Evolutionary conservation across 2,888 invertebrate species (phyloP), one percentile per base, ranked within the genome.

Genomic region (Notodonta ziczac): DNA sequence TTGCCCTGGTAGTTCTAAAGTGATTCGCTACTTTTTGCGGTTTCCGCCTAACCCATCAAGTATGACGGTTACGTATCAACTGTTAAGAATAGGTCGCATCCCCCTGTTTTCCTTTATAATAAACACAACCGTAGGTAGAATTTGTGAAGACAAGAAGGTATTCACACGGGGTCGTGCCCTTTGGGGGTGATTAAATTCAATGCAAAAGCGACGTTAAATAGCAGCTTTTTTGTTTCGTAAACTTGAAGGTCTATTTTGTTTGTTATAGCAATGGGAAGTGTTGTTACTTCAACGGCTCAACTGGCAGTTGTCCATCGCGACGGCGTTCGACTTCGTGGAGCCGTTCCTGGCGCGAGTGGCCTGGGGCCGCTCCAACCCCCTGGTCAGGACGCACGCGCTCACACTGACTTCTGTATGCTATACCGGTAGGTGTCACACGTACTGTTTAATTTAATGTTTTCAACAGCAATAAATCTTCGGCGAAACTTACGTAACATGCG

Each of bases 281-380:
- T 90, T 97, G 86, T 94, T 97, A 48, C 92, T 97, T 71, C 95
- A 96, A 69, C 95, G 96, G 82, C 89, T 98, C 70, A 95, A 96
- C 82, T 98, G 97, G 97, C 96, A 97, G 88, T 92, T 97, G 72
- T 96, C 96, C 42, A 95, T 96, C 40, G 95, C 97, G 59, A 97
- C 97, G 1, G 96, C 97, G 9, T 96, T 96, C 87, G 97, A 97
- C 90, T 97, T 97, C 90, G 95, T 97, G 79, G 97, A 97, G 84
- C 97, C 97, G 78, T 94, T 97, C 74, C 91, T 97, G 67, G 95
- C 95, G 74, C 93, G 97, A 74, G 89, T 92, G 68, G 87, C 94
- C 16, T 96, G 96, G 95, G 94, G 95, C 64, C 92, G 94, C 61
- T 88, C 94, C 58, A 95, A 95, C 73, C 90, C 94, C 56, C 90